Evolutionary conservation across 2,888 invertebrate species (phyloP).

Genomic region (Periphyllus acericola): DNA sequence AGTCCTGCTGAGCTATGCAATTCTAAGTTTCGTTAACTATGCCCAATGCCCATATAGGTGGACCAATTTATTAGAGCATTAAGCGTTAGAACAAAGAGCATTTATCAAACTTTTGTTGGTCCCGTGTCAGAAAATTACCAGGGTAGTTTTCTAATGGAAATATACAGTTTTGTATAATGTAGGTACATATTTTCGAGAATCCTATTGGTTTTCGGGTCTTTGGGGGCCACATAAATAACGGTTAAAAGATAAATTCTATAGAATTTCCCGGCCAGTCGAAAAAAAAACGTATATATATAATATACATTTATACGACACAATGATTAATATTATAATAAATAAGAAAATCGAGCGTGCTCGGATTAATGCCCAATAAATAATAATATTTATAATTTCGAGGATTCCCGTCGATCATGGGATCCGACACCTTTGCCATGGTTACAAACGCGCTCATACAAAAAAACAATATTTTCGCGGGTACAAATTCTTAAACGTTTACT

Average conservation of each 20-base stretch:
- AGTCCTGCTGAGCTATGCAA: background rate
- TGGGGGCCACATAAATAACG: slow-evolving; percentile 39
- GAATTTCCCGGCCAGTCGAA: background rate
- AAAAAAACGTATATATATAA: background rate
- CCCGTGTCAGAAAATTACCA: slow-evolving; percentile 38
- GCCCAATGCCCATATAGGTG: background rate
- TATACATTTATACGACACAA: no score
- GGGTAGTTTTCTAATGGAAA: slow-evolving; percentile 33
- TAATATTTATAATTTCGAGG: background rate
- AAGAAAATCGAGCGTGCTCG: background rate
- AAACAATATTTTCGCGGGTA: background rate
- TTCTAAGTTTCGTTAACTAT: background rate
- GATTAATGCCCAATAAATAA: background rate
- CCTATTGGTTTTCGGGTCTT: slow-evolving; percentile 37
- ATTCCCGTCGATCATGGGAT: background rate
- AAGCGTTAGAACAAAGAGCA: slow-evolving; percentile 28
- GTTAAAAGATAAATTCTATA: slow-evolving; percentile 4
- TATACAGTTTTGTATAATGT: slow-evolving; percentile 42
- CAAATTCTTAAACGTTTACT: background rate
- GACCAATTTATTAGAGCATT: slow-evolving; percentile 45
- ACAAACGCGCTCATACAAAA: background rate
- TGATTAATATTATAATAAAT: no score
- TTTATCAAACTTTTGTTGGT: slow-evolving; percentile 55
- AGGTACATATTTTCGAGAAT: background rate
- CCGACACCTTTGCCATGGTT: background rate